A percentile compares a stretch with the other conserved stretches of the same genome.
Evolutionary conservation across 1,140 invertebrate species (phyloP).

Genomic region (Pachyrhynchus sulphureomaculatus): DNA sequence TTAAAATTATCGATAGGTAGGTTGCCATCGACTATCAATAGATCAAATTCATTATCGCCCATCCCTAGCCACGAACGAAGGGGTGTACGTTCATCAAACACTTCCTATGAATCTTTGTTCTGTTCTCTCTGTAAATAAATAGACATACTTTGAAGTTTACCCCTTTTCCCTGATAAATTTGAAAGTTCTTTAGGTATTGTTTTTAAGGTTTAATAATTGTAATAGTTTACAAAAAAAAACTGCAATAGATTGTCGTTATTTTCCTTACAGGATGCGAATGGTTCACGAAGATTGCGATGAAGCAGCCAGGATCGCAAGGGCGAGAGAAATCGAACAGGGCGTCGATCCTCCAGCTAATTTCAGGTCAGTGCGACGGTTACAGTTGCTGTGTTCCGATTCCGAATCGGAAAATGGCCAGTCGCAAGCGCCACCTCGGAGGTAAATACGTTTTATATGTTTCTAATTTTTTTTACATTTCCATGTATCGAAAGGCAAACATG

Average conservation of each 20-base stretch:
- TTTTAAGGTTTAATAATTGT: conserved; percentile 3
- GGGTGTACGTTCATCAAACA: too few species aligned
- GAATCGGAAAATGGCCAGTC: conserved; percentile 40
- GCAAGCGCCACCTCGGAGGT: conserved; percentile 29
- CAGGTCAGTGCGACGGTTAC: conserved; percentile 53
- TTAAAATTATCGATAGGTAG: too few species aligned
- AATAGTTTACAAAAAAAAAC: background rate
- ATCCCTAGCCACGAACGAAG: too few species aligned
- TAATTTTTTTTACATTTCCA: too few species aligned
- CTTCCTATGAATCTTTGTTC: too few species aligned
- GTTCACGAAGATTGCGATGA: conserved; percentile 69
- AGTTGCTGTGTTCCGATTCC: conserved; percentile 46
- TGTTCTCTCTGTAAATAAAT: too few species aligned
- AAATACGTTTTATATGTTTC: background rate
- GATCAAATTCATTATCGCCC: too few species aligned
- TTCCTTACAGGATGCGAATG: conserved; percentile 53
- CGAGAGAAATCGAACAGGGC: conserved; percentile 75
- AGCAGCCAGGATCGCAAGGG: conserved; percentile 65
- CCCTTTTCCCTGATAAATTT: background rate
- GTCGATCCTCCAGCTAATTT: conserved; percentile 68
- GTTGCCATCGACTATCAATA: too few species aligned
- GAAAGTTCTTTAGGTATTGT: background rate
- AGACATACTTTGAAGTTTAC: background rate
- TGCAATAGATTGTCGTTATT: background rate
- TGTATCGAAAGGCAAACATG: too few species aligned